Evolutionary conservation across 2,888 invertebrate genomes (phyloP).

Genomic region (Caenorhabditis plicata): DNA sequence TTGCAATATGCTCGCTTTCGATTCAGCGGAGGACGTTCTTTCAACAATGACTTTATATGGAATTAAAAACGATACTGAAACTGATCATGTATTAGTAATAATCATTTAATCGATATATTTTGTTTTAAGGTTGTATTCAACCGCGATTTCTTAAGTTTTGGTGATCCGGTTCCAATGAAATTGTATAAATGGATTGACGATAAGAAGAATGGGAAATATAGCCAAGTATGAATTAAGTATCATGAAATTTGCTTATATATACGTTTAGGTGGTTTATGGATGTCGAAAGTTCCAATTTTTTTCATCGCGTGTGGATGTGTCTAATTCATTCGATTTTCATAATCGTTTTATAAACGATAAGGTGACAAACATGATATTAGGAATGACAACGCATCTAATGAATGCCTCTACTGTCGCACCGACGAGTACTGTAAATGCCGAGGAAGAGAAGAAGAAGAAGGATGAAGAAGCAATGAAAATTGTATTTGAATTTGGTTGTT

Average conservation of each 20-base stretch:
- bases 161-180: slow-evolving; percentile 5
- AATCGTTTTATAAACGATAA: slow-evolving; percentile 35
- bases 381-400: too few relatives aligned
- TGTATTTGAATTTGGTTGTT: neutral
- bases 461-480: slow-evolving; percentile 11
- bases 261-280: slow-evolving; percentile 26
- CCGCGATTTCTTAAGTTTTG: slow-evolving; percentile 14
- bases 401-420: too few relatives aligned
- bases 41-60: slow-evolving; percentile 23
- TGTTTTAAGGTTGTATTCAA: slow-evolving; percentile 18
- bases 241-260: neutral
- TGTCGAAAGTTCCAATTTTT: slow-evolving; percentile 6
- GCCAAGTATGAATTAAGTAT: slow-evolving; percentile 12
- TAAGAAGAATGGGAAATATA: slow-evolving; percentile 21
- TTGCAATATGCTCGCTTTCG: slow-evolving; percentile 37
- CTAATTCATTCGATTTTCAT: slow-evolving; percentile 41
- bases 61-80: slow-evolving; percentile 3
- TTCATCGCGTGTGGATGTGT: slow-evolving; percentile 16
- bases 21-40: slow-evolving; percentile 30
- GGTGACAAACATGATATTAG: too few relatives aligned
- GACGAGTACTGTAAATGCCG: too few relatives aligned
- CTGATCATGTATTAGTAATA: slow-evolving; percentile 5
- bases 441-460: slow-evolving; percentile 7
- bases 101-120: slow-evolving; percentile 4
- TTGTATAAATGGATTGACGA: slow-evolving; percentile 31